Evolutionary conservation across 2,797 vertebrate genomes (phyloP), one percentile per base, ranked within the genome.

Genomic region (Galago senegalensis): DNA sequence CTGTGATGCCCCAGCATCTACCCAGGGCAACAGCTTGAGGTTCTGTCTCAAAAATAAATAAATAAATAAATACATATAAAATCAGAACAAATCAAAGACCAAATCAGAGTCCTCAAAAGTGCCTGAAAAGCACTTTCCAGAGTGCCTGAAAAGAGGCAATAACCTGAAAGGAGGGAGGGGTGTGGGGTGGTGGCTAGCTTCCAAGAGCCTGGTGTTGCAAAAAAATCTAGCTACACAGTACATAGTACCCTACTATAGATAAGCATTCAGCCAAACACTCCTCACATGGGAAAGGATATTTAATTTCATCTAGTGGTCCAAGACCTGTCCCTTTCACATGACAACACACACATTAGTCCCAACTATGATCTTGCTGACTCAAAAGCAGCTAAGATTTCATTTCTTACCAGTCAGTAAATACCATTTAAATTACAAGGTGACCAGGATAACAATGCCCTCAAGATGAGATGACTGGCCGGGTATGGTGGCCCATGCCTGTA

Each of bases 341-440:
- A 87, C 72, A 89, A 93, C 63, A 89, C 67, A 80, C 77, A 80
- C 23, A 8, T 77, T 34, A 40, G 76, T 87, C 46, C 53, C 61
- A 81, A 34, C 73, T 83, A 69, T 17, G 40, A 96, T 93, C 87
- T 40, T 89, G 89, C 87, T 93, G 95, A 96, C 93, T 97, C 90
- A 89, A 85, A 70, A 77, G 81, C 11, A 92, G 93, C 73, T 91
- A 87, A 79, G 77, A 83, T 94, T 92, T 96, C 81, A 77, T 95
- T 84, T 92, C 92, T 93, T 88, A 67, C 86, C 34, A 77, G 88
- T 69, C 86, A 96, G 93, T 83, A 95, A 97, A 95, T 53, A 93
- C 56, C 63, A 70, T 29, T 81, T 86, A 85, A 49, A 93, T 93
- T 37, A 89, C 86, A 95, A 96, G 87, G 94, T 94, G 88, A 86